Base-by-base conservation (phyloP, 2,888 invertebrate genomes). In the Philaethria dido region DNA sequence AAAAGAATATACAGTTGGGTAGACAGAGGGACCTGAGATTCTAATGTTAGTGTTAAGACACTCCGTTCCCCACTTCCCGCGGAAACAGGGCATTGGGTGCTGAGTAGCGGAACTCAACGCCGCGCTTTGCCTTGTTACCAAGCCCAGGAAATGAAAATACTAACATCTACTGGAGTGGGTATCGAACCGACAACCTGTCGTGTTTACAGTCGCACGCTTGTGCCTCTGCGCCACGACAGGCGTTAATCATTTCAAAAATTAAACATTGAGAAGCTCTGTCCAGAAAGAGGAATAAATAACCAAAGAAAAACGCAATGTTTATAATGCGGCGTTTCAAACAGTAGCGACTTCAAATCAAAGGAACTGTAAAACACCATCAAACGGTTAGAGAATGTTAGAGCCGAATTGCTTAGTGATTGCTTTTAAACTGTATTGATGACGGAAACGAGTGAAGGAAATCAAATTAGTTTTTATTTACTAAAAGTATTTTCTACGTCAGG, bases 331-430 rank as follows among this genome's bases (percentile, higher is more conserved):
- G 57, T 62, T 66, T 50, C 50, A 62, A 66, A 62, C 66, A 66
- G 69, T 66, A 69, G 62, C 69, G 39, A 66, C 59, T 69, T 16
- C 66, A 45, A 62, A 71, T 71, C 69, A 72, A 71, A 68, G 69
- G 66, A 62, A 55, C 39, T 64, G 39, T 70, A 63, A 68, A 72
- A 69, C 68, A 72, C 67, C 69, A 62, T 71, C 69, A 71, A 68
- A 71, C 70, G 64, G 3, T 42, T n/a, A n/a, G n/a, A 6, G 16
- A 64, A 47, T 36, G 62, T 42, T 48, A 29, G 52, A 16, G 55
- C 44, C 44, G 55, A 64, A 65, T 68, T 29, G 42, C 59, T 33
- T 59, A 63, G 48, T 59, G 64, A 65, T 64, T 54, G 65, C 64
- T 61, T 65, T 25, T 42, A 42, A 42, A 47, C 29, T n/a, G 36